Conservation (phyloP, 2,888 invertebrate species). For the Salpingus planirostris region DNA sequence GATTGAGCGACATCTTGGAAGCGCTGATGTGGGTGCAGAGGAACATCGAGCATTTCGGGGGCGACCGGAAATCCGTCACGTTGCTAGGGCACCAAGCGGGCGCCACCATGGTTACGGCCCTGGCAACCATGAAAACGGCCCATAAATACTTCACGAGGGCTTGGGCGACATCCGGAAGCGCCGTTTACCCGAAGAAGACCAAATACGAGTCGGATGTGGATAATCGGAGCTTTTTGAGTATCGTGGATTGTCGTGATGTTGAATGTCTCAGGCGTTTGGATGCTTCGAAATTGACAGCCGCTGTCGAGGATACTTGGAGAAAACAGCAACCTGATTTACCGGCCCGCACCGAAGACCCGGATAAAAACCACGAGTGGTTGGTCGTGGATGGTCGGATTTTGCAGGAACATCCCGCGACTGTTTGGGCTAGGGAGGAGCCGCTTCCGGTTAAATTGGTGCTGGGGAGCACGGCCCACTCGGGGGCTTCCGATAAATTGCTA, state of each 20-base stretch:
- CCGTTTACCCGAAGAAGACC: slow-evolving; percentile 59
- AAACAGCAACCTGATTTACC: slow-evolving; percentile 50
- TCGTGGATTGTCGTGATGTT: slow-evolving; percentile 42
- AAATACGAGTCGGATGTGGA: slow-evolving; percentile 52
- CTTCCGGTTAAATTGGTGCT: slow-evolving; percentile 50
- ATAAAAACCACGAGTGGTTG: slow-evolving; percentile 62
- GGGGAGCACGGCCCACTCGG: slow-evolving; percentile 67
- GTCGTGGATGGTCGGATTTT: slow-evolving; percentile 61
- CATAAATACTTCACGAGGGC: slow-evolving; percentile 60
- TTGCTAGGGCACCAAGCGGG: slow-evolving; percentile 76
- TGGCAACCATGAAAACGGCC: slow-evolving; percentile 51
- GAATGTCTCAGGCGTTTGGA: slow-evolving; percentile 50
- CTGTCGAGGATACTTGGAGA: slow-evolving; percentile 67
- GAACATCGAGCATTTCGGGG: slow-evolving; percentile 79
- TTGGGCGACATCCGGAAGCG: slow-evolving; percentile 73
- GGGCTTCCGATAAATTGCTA: slow-evolving; percentile 53
- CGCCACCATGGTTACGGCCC: slow-evolving; percentile 70
- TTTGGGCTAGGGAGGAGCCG: slow-evolving; percentile 46
- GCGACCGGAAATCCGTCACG: slow-evolving; percentile 68
- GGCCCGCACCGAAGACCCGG: slow-evolving; percentile 45
- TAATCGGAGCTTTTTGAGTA: slow-evolving; percentile 53
- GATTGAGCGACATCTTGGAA: slow-evolving; percentile 67
- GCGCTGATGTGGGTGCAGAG: slow-evolving; percentile 71
- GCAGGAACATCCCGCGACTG: slow-evolving; percentile 55
- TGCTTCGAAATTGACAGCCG: slow-evolving; percentile 52